Percentiles rank a stretch among this genome's conserved stretches.
phyloP scores from a whole-genome alignment of 2,797 vertebrate species.

The Oceanodroma leucorhoa region DNA sequence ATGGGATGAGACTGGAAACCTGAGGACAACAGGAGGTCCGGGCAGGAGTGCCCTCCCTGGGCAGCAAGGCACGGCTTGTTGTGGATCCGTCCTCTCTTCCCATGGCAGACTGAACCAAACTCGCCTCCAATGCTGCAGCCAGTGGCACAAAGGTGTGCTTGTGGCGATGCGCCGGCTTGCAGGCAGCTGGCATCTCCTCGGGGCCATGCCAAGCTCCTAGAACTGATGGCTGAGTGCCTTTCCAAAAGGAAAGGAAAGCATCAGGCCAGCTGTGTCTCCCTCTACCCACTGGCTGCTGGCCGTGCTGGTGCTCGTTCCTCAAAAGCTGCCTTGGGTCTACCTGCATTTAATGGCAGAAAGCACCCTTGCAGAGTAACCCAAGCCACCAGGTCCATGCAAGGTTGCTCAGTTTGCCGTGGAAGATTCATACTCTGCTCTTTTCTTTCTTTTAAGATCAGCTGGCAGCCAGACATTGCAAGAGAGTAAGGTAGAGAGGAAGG shows the following conservation, averaged over 20 bases:
- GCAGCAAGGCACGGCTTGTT: neutral
- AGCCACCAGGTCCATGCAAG: neutral
- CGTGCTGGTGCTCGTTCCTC: neutral
- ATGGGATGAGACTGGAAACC: neutral
- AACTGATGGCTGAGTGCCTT: neutral
- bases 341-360: neutral
- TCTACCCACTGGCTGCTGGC: neutral
- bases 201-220: neutral
- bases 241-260: neutral
- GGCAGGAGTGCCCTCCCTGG: neutral
- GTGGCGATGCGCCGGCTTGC: fast-evolving
- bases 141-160: neutral
- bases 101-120: too few species aligned
- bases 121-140: fast-evolving
- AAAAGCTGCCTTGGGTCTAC: neutral
- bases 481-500: neutral
- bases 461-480: neutral
- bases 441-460: neutral
- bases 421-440: neutral
- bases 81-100: neutral
- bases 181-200: neutral
- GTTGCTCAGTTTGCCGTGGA: neutral
- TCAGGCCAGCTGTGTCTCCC: neutral
- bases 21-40: fast-evolving
- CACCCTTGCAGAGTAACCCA: neutral